These are phyloP conservation scores for Gobius niger DNA, from an alignment of 2,113 vertebrate species.

Conservation along the genomic window DNA sequence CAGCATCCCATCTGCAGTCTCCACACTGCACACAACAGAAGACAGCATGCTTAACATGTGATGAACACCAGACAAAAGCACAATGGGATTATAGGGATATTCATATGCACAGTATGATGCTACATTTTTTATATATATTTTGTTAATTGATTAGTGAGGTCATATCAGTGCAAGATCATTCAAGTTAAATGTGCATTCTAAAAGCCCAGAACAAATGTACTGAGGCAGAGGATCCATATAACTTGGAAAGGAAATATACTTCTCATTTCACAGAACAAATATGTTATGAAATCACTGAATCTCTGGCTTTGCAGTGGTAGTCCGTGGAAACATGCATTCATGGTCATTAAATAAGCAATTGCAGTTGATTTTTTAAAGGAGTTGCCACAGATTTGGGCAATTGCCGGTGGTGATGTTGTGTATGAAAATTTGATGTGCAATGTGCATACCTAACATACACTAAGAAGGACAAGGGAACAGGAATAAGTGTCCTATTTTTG, in stretches of 20 bases:
- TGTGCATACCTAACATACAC: constrained; percentile 26
- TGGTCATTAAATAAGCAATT: constrained; percentile 32
- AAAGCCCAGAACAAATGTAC: constrained; percentile 41
- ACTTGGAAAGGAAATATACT: constrained; percentile 26
- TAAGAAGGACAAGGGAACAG: constrained; percentile 31
- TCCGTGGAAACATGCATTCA: constrained; percentile 18
- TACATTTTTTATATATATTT: neutral
- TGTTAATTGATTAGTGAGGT: constrained; percentile 28
- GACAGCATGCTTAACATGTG: constrained; percentile 22
- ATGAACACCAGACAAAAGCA: constrained; percentile 33
- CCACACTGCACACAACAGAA: constrained; percentile 13
- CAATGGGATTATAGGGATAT: neutral
- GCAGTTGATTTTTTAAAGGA: constrained; percentile 32
- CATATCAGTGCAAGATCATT: constrained; percentile 29
- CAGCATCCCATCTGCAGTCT: constrained; percentile 1
- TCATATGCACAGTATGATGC: too few relatives aligned
- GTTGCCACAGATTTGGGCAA: constrained; percentile 30
- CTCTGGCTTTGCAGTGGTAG: constrained; percentile 32
- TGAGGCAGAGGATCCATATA: constrained; percentile 37
- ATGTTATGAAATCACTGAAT: constrained; percentile 51
- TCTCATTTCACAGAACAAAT: constrained; percentile 40
- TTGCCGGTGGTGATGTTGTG: constrained; percentile 35
- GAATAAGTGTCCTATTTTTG: constrained; percentile 50
- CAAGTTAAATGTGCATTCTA: constrained; percentile 33
- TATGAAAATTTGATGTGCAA: constrained; percentile 18